These are phyloP conservation scores for Biston betularia DNA, from an alignment of 2,888 invertebrate species.

Conservation along the genomic window DNA sequence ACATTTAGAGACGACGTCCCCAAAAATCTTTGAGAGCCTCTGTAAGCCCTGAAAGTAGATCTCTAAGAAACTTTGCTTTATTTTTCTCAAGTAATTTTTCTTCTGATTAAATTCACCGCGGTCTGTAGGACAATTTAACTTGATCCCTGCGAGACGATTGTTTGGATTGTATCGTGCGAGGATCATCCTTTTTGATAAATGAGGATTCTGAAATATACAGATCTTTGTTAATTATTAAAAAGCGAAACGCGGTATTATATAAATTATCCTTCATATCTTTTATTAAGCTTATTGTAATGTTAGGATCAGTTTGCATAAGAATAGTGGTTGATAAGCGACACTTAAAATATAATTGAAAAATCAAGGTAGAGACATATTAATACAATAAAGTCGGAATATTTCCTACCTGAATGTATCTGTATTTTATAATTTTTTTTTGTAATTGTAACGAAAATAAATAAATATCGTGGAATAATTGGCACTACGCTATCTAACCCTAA, in stretches of 20 bases:
- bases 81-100: conserved; percentile 20
- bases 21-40: conserved; percentile 21
- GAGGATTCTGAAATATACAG: conserved; percentile 8
- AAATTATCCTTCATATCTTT: background rate
- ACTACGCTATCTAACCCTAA: no score
- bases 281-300: conserved; percentile 6
- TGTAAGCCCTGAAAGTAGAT: background rate
- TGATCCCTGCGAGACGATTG: conserved; percentile 25
- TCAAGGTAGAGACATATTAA: background rate
- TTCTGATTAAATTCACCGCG: conserved; percentile 25
- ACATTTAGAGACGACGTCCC: background rate
- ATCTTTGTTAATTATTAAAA: conserved; percentile 14
- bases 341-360: background rate
- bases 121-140: conserved; percentile 25
- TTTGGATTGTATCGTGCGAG: conserved; percentile 12
- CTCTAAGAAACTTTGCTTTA: conserved; percentile 18
- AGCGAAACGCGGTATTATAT: conserved; percentile 1
- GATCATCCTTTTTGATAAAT: conserved; percentile 18
- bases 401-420: no score
- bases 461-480: no score
- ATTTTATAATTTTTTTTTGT: no score
- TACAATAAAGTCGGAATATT: no score
- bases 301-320: background rate
- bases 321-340: background rate
- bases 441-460: no score